Conservation (phyloP, 1,140 invertebrate genomes). For the Ptiloglossa arizonensis region DNA sequence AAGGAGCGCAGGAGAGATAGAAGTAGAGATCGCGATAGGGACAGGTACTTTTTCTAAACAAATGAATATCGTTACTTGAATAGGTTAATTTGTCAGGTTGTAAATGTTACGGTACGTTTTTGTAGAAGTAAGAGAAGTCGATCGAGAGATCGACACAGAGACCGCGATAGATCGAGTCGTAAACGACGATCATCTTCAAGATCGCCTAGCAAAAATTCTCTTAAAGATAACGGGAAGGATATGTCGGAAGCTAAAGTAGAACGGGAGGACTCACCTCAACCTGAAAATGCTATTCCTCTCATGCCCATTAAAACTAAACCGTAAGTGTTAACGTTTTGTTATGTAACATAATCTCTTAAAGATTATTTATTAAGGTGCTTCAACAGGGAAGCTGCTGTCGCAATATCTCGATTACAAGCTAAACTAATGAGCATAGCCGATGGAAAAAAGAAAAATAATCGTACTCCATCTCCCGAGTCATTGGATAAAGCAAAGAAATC, state of each 20-base stretch:
- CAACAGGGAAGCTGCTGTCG: constrained; percentile 79
- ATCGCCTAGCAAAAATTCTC: constrained; percentile 76
- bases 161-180: constrained; percentile 79
- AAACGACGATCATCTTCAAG: constrained; percentile 77
- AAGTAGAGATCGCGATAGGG: constrained; percentile 80
- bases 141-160: constrained; percentile 81
- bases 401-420: constrained; percentile 84
- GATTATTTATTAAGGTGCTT: constrained; percentile 36
- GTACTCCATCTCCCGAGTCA: constrained; percentile 75
- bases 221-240: constrained; percentile 77
- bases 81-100: background rate
- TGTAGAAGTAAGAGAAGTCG: constrained; percentile 80
- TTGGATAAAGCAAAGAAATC: constrained; percentile 73
- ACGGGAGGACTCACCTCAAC: constrained; percentile 76
- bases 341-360: constrained; percentile 11
- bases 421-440: constrained; percentile 84
- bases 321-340: constrained; percentile 65
- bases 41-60: constrained; percentile 72
- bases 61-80: background rate
- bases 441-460: constrained; percentile 79
- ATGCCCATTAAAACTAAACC: constrained; percentile 80
- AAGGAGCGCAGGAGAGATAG: constrained; percentile 78
- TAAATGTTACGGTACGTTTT: constrained; percentile 1
- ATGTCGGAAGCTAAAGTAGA: constrained; percentile 75
- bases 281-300: constrained; percentile 77